phyloP scores from a whole-genome alignment of 2,888 invertebrate genomes.

The Leptinotarsa juncta region DNA sequence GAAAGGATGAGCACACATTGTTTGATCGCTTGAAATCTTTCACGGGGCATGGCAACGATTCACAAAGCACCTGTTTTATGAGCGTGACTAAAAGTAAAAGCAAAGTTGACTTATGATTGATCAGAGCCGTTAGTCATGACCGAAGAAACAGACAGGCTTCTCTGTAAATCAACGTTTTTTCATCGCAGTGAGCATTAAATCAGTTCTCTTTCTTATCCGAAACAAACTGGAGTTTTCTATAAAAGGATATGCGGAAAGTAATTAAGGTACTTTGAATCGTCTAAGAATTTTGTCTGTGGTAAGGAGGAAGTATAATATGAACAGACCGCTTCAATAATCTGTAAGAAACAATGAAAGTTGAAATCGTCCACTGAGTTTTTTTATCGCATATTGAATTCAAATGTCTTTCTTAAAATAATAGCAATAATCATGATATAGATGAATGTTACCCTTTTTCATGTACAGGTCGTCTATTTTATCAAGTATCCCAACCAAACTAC shows the following conservation, averaged over 20 bases:
- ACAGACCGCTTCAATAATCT: no score
- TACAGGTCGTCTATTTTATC: no score
- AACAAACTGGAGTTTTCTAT: background rate
- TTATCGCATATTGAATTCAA: no score
- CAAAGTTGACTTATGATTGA: slow-evolving; percentile 58
- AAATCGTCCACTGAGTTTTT: no score
- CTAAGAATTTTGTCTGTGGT: no score
- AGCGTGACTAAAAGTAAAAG: slow-evolving; percentile 63
- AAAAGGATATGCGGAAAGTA: background rate
- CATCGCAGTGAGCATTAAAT: slow-evolving; percentile 20
- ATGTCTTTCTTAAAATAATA: no score
- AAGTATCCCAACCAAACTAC: no score
- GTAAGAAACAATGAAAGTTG: no score
- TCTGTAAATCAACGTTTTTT: slow-evolving; percentile 30
- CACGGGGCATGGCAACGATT: slow-evolving; percentile 48
- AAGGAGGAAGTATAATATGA: no score
- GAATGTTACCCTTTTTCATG: no score
- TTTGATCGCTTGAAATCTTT: slow-evolving; percentile 32
- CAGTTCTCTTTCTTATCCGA: background rate
- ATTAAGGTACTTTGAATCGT: no score
- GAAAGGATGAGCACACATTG: slow-evolving; percentile 20
- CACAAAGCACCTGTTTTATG: slow-evolving; percentile 58
- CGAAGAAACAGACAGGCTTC: slow-evolving; percentile 37
- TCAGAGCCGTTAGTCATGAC: slow-evolving; percentile 57
- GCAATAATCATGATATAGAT: no score